Evolutionary conservation across 2,113 vertebrate genomes (phyloP), one percentile per base, ranked within the genome.

Genomic region (Haemorhous mexicanus): DNA sequence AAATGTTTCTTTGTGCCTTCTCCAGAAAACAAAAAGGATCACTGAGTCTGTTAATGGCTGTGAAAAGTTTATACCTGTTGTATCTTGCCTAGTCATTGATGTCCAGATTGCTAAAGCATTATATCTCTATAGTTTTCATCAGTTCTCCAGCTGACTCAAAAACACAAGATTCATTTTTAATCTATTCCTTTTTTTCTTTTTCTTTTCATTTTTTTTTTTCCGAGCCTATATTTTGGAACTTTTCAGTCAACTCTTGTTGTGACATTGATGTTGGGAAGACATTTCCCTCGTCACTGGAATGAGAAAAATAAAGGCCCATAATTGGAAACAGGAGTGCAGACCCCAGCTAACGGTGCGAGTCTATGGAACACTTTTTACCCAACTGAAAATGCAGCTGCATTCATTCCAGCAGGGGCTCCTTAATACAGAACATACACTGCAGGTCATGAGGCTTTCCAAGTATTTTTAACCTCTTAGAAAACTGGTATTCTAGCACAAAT

Each of bases 391-490:
- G 64, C 32, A 87, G 50, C 63, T 10, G 0, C 44, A 61, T 91
- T 95, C 39, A 74, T 75, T 94, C 72, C 64, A 74, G 56, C 50
- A 91, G 79, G 61, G 35, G 43, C 70, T 92, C 52, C 52, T 88
- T 79, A 37, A 49, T 66, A 66, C 20, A 59, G 55, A 88, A 43
- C 18, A 33, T 33, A 37, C 16, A 69, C 47, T 86, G 49, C 79
- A 87, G 80, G 41, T 16, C 58, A 64, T 52, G 49, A 44, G 61
- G 43, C 13, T 81, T 95, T 83, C 74, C 49, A 82, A 89, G 24
- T 68, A 46, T 55, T 93, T 92, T 79, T 78, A 91, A 92, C 77
- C 50, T 84, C 63, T 90, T 68, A 74, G 33, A 62, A 58, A 94
- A 72, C 33, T 22, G 26, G 19, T 56, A 84, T 64, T 67, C 50